A percentile compares a stretch with the other conserved stretches of the same genome.
Conservation (phyloP, 2,888 invertebrate genomes). For the Plutella xylostella region DNA sequence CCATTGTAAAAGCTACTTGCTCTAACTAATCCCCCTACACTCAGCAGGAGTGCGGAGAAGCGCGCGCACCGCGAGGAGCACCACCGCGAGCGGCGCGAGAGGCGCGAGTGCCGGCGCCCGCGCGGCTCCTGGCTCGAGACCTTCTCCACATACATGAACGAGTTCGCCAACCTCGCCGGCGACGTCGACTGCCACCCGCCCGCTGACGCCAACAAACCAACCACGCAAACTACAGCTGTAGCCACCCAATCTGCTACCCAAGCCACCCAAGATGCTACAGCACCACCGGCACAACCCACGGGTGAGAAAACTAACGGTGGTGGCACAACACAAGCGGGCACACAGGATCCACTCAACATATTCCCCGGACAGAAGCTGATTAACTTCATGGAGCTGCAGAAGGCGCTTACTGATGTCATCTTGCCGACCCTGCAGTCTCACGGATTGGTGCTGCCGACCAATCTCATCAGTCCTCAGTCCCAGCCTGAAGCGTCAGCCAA, state of each 20-base stretch:
- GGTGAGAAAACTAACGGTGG: slow-evolving; percentile 11
- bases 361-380: slow-evolving; percentile 2
- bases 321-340: slow-evolving; percentile 10
- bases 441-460: too few relatives aligned
- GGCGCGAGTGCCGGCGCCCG: slow-evolving; percentile 19
- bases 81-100: slow-evolving; percentile 24
- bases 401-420: slow-evolving; percentile 3
- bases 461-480: not conserved
- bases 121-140: slow-evolving; percentile 56
- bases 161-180: slow-evolving; percentile 63
- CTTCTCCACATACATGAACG: slow-evolving; percentile 60
- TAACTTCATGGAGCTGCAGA: slow-evolving; percentile 5
- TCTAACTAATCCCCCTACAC: not conserved
- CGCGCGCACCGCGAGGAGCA: slow-evolving; percentile 26
- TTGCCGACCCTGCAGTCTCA: slow-evolving; percentile 1
- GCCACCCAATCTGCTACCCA: not conserved
- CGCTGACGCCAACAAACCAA: slow-evolving; percentile 20
- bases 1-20: not conserved
- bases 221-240: slow-evolving; percentile 7
- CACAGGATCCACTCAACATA: not conserved
- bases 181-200: slow-evolving; percentile 32
- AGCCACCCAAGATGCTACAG: not conserved
- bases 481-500: not conserved
- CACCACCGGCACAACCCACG: slow-evolving; percentile 11
- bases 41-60: slow-evolving; percentile 26